Percentiles rank a stretch among this genome's conserved stretches.
Conservation (phyloP, 2,888 invertebrate species). For the Lissonota sp. region DNA sequence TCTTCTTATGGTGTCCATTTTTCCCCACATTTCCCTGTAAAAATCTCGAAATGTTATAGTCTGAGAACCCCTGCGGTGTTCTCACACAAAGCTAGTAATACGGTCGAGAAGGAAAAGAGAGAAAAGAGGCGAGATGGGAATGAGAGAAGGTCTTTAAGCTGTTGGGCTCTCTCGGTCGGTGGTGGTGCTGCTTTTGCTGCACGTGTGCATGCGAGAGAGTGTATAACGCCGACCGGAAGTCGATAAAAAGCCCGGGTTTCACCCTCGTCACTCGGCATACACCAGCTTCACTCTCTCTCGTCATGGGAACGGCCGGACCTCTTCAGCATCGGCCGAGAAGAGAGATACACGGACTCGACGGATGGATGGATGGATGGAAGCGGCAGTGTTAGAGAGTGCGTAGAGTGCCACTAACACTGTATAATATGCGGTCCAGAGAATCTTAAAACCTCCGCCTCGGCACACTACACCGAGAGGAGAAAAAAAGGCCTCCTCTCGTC, state of each 20-base stretch:
- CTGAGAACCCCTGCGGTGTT: constrained; percentile 78
- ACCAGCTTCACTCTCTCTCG: constrained; percentile 77
- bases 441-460: constrained; percentile 73
- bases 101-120: constrained; percentile 63
- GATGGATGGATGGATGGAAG: constrained; percentile 23
- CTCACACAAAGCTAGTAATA: constrained; percentile 77
- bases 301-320: constrained; percentile 81
- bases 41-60: constrained; percentile 31
- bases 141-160: constrained; percentile 29
- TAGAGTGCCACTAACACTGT: constrained; percentile 50
- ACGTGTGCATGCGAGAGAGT: constrained; percentile 79
- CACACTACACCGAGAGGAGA: constrained; percentile 64
- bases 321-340: constrained; percentile 48
- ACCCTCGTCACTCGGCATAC: constrained; percentile 82
- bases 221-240: constrained; percentile 83
- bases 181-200: constrained; percentile 69
- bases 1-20: no score
- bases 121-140: constrained; percentile 42
- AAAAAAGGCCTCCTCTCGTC: constrained; percentile 65
- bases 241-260: constrained; percentile 83
- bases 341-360: constrained; percentile 13
- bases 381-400: constrained; percentile 15
- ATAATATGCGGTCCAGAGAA: constrained; percentile 71
- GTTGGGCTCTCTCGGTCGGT: constrained; percentile 33
- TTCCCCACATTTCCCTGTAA: not conserved